phyloP scores from a whole-genome alignment of 2,888 invertebrate species.

The Plagodis pulveraria region DNA sequence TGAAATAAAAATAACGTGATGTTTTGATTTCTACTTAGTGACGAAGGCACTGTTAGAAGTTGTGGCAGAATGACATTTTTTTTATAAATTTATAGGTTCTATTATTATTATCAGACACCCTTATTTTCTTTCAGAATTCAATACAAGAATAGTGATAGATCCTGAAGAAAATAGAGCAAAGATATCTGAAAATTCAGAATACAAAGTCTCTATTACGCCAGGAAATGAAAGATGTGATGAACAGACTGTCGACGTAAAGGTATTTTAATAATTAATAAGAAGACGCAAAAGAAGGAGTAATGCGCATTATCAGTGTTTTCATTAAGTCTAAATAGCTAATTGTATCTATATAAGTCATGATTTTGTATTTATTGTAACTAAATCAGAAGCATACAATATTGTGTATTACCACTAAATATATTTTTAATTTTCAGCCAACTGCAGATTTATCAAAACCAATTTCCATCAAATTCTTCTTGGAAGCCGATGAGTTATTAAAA shows the following conservation, averaged over 20 bases:
- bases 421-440: slow-evolving; percentile 57
- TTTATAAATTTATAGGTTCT: neutral
- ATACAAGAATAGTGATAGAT: slow-evolving; percentile 62
- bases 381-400: too few species aligned
- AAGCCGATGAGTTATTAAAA: slow-evolving; percentile 49
- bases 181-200: slow-evolving; percentile 58
- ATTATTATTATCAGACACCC: neutral
- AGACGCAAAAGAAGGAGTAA: too few species aligned
- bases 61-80: neutral
- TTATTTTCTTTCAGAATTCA: slow-evolving; percentile 56
- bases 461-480: slow-evolving; percentile 56
- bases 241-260: slow-evolving; percentile 65
- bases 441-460: slow-evolving; percentile 73
- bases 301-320: too few species aligned
- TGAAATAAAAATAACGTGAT: too few species aligned
- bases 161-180: slow-evolving; percentile 62
- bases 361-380: too few species aligned
- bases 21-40: too few species aligned
- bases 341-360: too few species aligned
- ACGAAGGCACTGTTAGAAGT: neutral
- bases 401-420: too few species aligned
- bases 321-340: too few species aligned
- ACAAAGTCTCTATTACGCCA: slow-evolving; percentile 51
- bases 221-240: slow-evolving; percentile 65
- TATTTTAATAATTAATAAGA: slow-evolving; percentile 36